Conservation (phyloP, 2,113 vertebrate genomes). For the Chaenogobius annularis region DNA sequence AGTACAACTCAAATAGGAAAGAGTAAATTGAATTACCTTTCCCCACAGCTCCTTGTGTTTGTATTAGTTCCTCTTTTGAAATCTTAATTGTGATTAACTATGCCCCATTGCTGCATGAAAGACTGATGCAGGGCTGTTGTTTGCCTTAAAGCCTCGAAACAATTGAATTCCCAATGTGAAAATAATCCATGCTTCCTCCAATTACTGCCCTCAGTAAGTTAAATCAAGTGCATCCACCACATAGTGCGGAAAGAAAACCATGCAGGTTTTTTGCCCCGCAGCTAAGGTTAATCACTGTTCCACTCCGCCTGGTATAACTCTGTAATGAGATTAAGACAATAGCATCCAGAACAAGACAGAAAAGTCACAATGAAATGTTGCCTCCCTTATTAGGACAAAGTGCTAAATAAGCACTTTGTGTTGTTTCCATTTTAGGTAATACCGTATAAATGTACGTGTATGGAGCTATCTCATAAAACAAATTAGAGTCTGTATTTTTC, state of each 20-base stretch:
- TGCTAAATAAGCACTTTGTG: neutral
- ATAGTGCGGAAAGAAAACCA: neutral
- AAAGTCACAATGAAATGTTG: neutral
- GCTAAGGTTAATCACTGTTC: constrained; percentile 9
- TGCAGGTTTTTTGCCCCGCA: neutral
- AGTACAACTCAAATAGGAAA: neutral
- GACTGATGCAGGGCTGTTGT: neutral
- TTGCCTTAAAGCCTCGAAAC: neutral
- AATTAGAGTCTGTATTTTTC: neutral
- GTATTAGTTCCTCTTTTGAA: neutral
- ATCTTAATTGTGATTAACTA: constrained; percentile 5
- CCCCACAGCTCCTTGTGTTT: neutral
- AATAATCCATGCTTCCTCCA: neutral
- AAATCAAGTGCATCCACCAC: neutral
- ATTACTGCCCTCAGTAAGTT: constrained; percentile 4
- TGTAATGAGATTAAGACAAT: constrained; percentile 15
- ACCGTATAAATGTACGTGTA: neutral
- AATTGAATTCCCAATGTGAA: neutral
- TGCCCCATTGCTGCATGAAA: neutral
- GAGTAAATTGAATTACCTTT: neutral
- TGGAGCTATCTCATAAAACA: neutral
- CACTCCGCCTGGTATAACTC: neutral
- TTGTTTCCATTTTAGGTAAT: neutral
- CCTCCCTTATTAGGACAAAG: neutral
- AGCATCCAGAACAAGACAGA: neutral